A percentile compares a stretch with the other conserved stretches of the same genome.
phyloP scores from a whole-genome alignment of 2,113 vertebrate species.

The Saccopteryx bilineata region DNA sequence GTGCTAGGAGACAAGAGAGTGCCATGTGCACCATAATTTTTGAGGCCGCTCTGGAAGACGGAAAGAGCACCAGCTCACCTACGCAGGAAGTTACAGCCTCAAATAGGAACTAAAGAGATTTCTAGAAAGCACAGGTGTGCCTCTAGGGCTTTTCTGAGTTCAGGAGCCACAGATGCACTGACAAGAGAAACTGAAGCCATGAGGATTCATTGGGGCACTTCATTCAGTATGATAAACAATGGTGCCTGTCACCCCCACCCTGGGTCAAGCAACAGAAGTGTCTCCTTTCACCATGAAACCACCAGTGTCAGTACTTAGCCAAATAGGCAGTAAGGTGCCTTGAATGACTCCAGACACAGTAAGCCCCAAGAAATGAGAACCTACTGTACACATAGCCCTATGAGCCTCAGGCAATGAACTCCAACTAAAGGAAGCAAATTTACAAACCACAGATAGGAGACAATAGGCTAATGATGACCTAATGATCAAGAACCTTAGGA shows the following conservation, averaged over 20 bases:
- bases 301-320: fast-evolving
- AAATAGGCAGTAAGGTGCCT: neutral
- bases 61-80: neutral
- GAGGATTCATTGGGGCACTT: fast-evolving
- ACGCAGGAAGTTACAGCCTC: neutral
- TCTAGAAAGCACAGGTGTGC: fast-evolving
- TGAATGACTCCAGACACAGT: fast-evolving
- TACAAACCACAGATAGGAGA: neutral
- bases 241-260: neutral
- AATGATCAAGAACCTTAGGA: neutral
- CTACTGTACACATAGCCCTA: fast-evolving
- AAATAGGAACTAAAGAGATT: neutral
- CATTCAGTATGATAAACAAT: neutral
- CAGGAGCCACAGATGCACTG: neutral
- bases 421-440: neutral
- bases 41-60: neutral
- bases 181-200: neutral
- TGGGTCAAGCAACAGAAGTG: neutral
- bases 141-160: neutral
- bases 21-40: fast-evolving
- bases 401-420: neutral
- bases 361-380: neutral
- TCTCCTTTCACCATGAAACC: too few species aligned
- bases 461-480: neutral
- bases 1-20: neutral